Conservation (phyloP, 30 jellyfish, hydroid and myxozoan species). For the Cassiopea xamachana region DNA sequence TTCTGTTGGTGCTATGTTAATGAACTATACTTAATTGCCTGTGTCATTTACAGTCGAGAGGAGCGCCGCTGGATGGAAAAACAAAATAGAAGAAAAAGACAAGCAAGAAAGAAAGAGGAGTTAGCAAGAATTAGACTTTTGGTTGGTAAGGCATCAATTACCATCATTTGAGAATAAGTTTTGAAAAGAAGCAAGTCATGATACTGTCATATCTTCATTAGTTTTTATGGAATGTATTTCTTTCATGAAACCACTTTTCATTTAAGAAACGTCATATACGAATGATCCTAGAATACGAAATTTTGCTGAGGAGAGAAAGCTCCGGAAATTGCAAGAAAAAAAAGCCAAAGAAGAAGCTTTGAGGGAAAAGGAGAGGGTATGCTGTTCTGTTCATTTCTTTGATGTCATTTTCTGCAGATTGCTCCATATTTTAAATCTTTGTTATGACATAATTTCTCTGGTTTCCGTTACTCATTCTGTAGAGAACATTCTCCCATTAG, state of each 20-base stretch:
- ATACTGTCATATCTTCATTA: too few relatives aligned
- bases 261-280: constrained; percentile 79
- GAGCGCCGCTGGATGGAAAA: constrained; percentile 97
- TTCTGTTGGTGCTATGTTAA: too few relatives aligned
- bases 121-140: constrained; percentile 76
- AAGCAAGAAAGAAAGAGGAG: constrained; percentile 87
- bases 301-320: constrained; percentile 77
- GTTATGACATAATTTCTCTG: too few relatives aligned
- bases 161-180: background rate
- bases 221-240: too few relatives aligned
- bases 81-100: constrained; percentile 80
- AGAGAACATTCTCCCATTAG: too few relatives aligned
- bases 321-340: constrained; percentile 71
- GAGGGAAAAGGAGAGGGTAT: constrained; percentile 86
- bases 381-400: background rate
- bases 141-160: constrained; percentile 70
- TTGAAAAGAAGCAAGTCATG: background rate
- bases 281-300: constrained; percentile 92
- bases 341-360: constrained; percentile 86
- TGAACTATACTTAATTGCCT: background rate
- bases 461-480: too few relatives aligned
- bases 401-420: too few relatives aligned
- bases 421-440: too few relatives aligned
- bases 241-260: background rate
- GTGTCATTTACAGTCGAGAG: constrained; percentile 82